Percentiles rank a stretch among this genome's conserved stretches.
phyloP scores from a whole-genome alignment of 2,797 vertebrate species.

The Gadopsis marmoratus region DNA sequence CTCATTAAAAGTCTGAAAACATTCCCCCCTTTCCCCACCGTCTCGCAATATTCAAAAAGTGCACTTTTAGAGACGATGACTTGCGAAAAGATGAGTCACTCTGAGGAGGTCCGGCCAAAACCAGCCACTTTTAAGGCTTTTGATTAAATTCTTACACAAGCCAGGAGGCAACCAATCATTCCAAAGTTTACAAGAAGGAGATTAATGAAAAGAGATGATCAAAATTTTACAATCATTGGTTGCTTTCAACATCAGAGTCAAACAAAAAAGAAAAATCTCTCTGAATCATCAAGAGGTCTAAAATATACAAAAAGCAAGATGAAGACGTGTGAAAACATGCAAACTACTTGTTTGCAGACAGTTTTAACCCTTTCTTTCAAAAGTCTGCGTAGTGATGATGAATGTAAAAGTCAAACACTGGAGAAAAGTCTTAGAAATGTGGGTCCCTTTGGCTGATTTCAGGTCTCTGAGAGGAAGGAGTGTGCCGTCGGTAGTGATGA shows the following conservation, averaged over 20 bases:
- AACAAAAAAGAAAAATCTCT: conserved; percentile 27
- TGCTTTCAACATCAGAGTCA: conserved; percentile 47
- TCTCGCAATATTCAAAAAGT: conserved; percentile 74
- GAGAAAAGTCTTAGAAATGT: conserved; percentile 35
- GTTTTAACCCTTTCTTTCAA: conserved; percentile 36
- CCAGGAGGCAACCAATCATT: conserved; percentile 73
- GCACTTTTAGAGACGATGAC: conserved; percentile 77
- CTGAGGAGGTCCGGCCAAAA: conserved; percentile 73
- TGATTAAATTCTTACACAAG: conserved; percentile 50
- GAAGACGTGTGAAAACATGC: conserved; percentile 48
- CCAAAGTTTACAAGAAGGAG: conserved; percentile 52
- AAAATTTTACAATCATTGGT: conserved; percentile 60
- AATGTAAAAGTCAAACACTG: conserved; percentile 32
- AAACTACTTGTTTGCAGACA: conserved; percentile 47
- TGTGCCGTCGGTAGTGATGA: conserved; percentile 35
- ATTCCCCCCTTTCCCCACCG: neutral
- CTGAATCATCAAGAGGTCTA: conserved; percentile 68
- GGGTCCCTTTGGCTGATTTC: conserved; percentile 83
- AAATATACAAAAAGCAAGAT: conserved; percentile 63
- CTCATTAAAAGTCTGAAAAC: conserved; percentile 45
- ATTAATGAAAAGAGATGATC: conserved; percentile 62
- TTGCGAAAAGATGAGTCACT: conserved; percentile 62
- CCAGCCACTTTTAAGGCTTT: conserved; percentile 58
- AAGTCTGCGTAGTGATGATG: conserved; percentile 53
- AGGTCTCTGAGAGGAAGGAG: conserved; percentile 65